These are phyloP conservation scores for Chamaetylas fuelleborni DNA, from an alignment of 2,113 vertebrate genomes.

Conservation along the genomic window DNA sequence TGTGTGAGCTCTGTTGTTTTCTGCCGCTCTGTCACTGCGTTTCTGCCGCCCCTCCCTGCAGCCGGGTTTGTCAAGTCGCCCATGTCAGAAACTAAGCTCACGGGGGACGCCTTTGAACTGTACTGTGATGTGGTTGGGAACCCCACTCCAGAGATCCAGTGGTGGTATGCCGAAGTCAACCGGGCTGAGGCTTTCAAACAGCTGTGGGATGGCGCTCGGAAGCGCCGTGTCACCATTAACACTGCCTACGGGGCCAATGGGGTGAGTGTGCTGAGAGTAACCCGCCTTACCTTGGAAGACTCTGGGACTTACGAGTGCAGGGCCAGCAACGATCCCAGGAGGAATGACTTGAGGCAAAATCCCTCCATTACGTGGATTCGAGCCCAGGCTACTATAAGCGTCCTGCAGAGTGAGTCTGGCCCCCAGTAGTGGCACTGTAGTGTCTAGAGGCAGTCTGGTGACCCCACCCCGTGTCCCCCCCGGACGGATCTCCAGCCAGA, in stretches of 20 bases:
- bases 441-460: slow-evolving; percentile 82
- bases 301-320: slow-evolving; percentile 99
- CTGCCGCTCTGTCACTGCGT: slow-evolving; percentile 76
- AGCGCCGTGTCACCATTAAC: slow-evolving; percentile 94
- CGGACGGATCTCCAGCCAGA: too few relatives aligned
- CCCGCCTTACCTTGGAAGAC: slow-evolving; percentile 93
- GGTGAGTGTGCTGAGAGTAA: slow-evolving; percentile 95
- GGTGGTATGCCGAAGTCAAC: slow-evolving; percentile 99
- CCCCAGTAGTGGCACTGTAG: slow-evolving; percentile 84
- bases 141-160: slow-evolving; percentile 99
- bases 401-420: slow-evolving; percentile 98
- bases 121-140: slow-evolving; percentile 98
- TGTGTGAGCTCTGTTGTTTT: slow-evolving; percentile 71
- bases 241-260: slow-evolving; percentile 93
- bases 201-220: slow-evolving; percentile 96
- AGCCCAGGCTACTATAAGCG: slow-evolving; percentile 97
- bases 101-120: slow-evolving; percentile 99
- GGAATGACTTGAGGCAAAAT: slow-evolving; percentile 97
- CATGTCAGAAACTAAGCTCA: slow-evolving; percentile 99
- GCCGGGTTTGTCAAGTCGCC: slow-evolving; percentile 99
- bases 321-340: slow-evolving; percentile 97
- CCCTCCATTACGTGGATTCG: slow-evolving; percentile 98
- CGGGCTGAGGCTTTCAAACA: slow-evolving; percentile 98
- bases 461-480: slow-evolving; percentile 41
- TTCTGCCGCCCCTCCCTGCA: slow-evolving; percentile 87